Conservation (phyloP, 2,888 invertebrate genomes). For the Heterodera filipjevi region DNA sequence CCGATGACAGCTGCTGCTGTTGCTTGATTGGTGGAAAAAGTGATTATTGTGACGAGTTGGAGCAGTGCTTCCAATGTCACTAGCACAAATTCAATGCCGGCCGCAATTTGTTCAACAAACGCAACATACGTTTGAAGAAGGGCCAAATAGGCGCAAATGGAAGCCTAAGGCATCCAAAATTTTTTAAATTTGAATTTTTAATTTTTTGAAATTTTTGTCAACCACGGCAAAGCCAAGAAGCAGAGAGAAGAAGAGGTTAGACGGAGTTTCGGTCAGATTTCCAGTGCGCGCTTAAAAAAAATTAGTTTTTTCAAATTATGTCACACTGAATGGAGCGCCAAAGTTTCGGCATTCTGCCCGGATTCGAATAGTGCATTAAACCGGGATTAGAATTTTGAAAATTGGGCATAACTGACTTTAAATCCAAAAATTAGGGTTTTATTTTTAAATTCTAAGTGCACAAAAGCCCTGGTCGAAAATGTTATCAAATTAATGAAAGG, state of each 20-base stretch:
- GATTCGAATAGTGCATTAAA: no score
- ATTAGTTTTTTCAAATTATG: neutral
- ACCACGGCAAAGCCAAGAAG: conserved; percentile 41
- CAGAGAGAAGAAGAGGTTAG: conserved; percentile 45
- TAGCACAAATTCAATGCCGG: conserved; percentile 41
- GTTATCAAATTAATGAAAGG: no score
- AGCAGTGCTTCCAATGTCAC: conserved; percentile 45
- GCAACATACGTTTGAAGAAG: conserved; percentile 48
- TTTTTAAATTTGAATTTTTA: neutral
- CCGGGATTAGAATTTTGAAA: no score
- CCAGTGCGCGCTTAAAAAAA: conserved; percentile 43
- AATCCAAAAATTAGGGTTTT: no score
- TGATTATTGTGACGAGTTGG: conserved; percentile 44
- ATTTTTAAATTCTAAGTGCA: no score
- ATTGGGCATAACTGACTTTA: no score
- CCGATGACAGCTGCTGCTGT: neutral
- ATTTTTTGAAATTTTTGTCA: neutral
- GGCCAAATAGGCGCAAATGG: conserved; percentile 47
- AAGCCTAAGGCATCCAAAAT: neutral
- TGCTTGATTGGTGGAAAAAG: conserved; percentile 39
- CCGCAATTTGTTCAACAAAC: conserved; percentile 42
- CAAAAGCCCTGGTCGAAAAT: no score
- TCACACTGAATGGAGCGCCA: neutral
- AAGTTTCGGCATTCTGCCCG: no score
- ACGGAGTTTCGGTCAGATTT: conserved; percentile 50